Conservation (phyloP, 2,113 vertebrate genomes). For the Stigmatopora argus region DNA sequence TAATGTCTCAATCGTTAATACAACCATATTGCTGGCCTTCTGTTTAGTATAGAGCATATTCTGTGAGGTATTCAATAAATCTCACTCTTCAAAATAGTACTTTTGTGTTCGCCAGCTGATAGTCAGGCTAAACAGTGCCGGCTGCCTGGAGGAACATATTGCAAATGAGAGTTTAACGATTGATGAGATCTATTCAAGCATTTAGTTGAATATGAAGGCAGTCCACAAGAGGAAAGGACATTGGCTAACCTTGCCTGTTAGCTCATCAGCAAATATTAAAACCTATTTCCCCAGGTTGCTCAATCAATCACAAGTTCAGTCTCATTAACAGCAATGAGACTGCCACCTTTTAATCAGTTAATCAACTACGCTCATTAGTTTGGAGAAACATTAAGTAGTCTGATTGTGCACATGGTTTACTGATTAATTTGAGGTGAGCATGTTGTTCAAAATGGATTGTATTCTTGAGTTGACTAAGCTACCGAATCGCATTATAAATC, state of each 20-base stretch:
- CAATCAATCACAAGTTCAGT: constrained; percentile 28
- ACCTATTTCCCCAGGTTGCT: constrained; percentile 35
- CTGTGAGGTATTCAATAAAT: background rate
- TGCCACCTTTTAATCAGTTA: constrained; percentile 23
- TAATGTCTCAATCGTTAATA: background rate
- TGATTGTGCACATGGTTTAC: background rate
- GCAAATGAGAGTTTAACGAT: constrained; percentile 5
- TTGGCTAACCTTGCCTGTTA: constrained; percentile 13
- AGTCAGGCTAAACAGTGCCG: background rate
- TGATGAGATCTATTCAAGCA: constrained; percentile 39
- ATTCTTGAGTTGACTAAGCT: background rate
- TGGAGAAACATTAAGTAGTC: constrained; percentile 3
- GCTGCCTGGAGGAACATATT: background rate
- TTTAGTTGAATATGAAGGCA: constrained; percentile 33
- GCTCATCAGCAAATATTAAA: constrained; percentile 36
- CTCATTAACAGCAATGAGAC: constrained; percentile 21
- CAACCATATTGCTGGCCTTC: background rate
- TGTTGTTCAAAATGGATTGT: background rate
- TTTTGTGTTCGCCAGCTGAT: background rate
- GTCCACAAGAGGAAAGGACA: constrained; percentile 25
- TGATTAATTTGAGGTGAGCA: background rate
- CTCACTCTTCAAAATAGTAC: background rate
- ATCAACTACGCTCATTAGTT: constrained; percentile 25
- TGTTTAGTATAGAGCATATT: background rate
- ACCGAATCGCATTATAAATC: background rate